phyloP scores from a whole-genome alignment of 2,888 invertebrate species.

The Ennomos fuscantarius region DNA sequence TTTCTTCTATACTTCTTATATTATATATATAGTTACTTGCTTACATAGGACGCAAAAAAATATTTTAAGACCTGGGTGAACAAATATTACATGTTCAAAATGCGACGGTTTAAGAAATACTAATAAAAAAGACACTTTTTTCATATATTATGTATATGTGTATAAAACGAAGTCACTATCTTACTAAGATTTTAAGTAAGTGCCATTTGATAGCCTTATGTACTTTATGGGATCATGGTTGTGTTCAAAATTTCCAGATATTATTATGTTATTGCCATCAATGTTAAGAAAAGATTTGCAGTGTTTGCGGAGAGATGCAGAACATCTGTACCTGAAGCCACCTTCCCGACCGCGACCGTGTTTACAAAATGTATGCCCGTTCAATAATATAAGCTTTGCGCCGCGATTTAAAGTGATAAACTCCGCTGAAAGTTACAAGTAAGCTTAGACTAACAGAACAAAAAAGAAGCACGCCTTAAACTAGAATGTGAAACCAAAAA shows the following conservation, averaged over 20 bases:
- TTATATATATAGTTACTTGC: too few species aligned
- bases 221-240: constrained; percentile 15
- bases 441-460: not conserved
- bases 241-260: constrained; percentile 10
- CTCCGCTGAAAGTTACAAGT: constrained; percentile 10
- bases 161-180: not conserved
- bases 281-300: constrained; percentile 6
- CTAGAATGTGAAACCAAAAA: too few species aligned
- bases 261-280: not conserved
- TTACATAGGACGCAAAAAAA: too few species aligned
- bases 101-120: too few species aligned
- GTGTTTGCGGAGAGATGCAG: constrained; percentile 13
- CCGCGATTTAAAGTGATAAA: constrained; percentile 9
- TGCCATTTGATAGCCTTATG: constrained; percentile 9
- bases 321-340: constrained; percentile 21
- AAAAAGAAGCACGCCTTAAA: too few species aligned
- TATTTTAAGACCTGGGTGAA: too few species aligned
- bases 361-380: not conserved
- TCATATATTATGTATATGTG: too few species aligned
- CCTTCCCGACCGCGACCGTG: constrained; percentile 3
- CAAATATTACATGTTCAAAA: too few species aligned
- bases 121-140: too few species aligned
- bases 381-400: not conserved
- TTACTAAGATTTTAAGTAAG: constrained; percentile 7
- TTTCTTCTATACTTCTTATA: too few species aligned